These are phyloP conservation scores for Strigops habroptila DNA, from an alignment of 2,113 vertebrate genomes.

Conservation along the genomic window DNA sequence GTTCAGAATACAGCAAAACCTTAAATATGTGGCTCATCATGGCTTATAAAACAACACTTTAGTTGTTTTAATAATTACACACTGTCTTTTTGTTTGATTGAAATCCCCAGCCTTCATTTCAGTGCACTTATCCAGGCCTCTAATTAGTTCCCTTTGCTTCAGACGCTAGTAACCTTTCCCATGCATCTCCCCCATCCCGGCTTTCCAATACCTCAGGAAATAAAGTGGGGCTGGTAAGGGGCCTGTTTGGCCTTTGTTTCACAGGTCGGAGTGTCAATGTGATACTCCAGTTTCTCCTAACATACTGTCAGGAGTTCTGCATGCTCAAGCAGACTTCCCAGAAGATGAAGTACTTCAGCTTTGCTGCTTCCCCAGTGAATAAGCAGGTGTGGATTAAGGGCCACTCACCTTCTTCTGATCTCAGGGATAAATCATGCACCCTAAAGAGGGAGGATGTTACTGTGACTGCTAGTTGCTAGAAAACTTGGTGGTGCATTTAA, in stretches of 20 bases:
- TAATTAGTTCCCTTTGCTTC: not conserved
- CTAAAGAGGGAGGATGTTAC: not conserved
- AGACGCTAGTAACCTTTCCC: accelerated
- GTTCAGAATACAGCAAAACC: not conserved
- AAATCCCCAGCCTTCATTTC: not conserved
- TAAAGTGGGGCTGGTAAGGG: not conserved
- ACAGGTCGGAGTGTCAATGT: not conserved
- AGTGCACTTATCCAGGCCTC: not conserved
- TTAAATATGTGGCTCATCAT: not conserved
- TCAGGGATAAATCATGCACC: not conserved
- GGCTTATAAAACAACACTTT: not conserved
- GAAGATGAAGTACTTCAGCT: not conserved
- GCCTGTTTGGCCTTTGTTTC: not conserved
- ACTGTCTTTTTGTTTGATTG: not conserved
- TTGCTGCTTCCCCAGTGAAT: not conserved
- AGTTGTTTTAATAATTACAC: not conserved
- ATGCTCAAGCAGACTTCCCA: not conserved
- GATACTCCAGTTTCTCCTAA: not conserved
- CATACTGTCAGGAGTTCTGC: not conserved
- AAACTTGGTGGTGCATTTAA: not conserved
- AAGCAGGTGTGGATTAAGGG: not conserved
- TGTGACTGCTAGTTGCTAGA: not conserved
- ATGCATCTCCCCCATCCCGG: accelerated
- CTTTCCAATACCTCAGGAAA: not conserved
- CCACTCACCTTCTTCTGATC: not conserved